Conservation (phyloP, 2,797 vertebrate species). For the Aldrovandia affinis region DNA sequence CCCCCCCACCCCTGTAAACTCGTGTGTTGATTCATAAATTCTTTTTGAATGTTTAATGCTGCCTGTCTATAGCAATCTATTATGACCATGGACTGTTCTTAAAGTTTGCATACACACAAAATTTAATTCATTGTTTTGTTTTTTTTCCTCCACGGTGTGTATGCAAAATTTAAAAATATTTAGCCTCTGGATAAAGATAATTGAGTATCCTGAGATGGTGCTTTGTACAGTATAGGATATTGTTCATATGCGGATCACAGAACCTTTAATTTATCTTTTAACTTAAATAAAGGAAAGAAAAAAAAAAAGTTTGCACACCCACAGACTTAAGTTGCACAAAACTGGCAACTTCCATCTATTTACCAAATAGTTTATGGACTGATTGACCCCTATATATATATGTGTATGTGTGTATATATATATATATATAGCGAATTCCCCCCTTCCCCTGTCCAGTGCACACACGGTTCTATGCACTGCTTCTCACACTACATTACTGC, state of each 20-base stretch:
- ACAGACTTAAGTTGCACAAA: conserved; percentile 55
- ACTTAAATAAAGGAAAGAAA: conserved; percentile 68
- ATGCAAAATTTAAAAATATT: conserved; percentile 61
- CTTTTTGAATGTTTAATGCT: conserved; percentile 75
- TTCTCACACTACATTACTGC: conserved; percentile 53
- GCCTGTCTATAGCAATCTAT: conserved; percentile 72
- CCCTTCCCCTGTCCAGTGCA: conserved; percentile 77
- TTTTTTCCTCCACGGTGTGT: conserved; percentile 55
- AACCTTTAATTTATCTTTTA: conserved; percentile 76
- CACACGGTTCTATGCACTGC: conserved; percentile 66
- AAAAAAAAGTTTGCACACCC: conserved; percentile 64
- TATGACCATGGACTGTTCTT: conserved; percentile 78
- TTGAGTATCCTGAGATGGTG: conserved; percentile 74
- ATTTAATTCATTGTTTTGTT: conserved; percentile 50
- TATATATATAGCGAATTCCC: conserved; percentile 52
- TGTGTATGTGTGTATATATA: too few species aligned
- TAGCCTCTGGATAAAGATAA: conserved; percentile 48
- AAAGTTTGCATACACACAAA: conserved; percentile 66
- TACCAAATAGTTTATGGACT: conserved; percentile 62
- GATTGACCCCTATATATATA: conserved; percentile 50
- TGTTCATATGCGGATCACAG: conserved; percentile 75
- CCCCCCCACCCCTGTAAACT: conserved; percentile 54
- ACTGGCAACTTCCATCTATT: conserved; percentile 59
- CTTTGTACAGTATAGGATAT: conserved; percentile 80
- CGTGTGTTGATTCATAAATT: conserved; percentile 40